Percentiles rank a stretch among this genome's conserved stretches.
These are phyloP conservation scores for Pollenia amentaria DNA, from an alignment of 2,888 invertebrate genomes.

Conservation along the genomic window DNA sequence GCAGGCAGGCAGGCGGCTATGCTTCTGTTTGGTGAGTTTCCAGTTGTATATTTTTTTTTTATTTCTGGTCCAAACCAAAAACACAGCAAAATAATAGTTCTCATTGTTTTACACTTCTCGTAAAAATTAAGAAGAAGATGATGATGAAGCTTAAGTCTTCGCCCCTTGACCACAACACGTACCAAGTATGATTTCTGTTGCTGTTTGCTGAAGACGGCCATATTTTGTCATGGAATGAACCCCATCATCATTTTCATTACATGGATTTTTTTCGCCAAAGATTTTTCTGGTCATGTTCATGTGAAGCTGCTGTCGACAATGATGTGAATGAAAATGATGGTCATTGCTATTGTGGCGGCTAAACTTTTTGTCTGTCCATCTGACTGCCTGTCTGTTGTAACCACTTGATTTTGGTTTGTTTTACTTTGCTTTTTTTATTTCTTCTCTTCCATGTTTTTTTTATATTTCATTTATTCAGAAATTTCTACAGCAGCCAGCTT, in stretches of 20 bases:
- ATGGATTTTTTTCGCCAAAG: constrained; percentile 37
- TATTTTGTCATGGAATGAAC: constrained; percentile 69
- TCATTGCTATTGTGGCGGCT: constrained; percentile 67
- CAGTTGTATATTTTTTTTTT: neutral
- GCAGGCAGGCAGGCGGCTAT: constrained; percentile 68
- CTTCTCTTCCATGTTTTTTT: constrained; percentile 17
- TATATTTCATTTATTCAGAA: constrained; percentile 59
- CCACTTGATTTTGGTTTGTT: constrained; percentile 72
- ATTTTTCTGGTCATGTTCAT: constrained; percentile 62
- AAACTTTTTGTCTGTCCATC: constrained; percentile 4
- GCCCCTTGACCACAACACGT: constrained; percentile 80
- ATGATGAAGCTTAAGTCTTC: constrained; percentile 70
- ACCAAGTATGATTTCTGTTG: constrained; percentile 72
- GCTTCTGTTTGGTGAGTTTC: constrained; percentile 66
- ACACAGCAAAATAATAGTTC: constrained; percentile 44
- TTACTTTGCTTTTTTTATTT: constrained; percentile 40
- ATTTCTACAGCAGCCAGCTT: constrained; percentile 74
- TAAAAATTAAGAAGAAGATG: constrained; percentile 15
- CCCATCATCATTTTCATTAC: constrained; percentile 76
- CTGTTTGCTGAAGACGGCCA: constrained; percentile 58
- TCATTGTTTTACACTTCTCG: constrained; percentile 37
- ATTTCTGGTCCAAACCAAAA: constrained; percentile 20
- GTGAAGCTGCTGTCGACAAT: constrained; percentile 55
- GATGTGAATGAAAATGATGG: constrained; percentile 70
- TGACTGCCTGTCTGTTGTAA: constrained; percentile 50